Evolutionary conservation across 2,797 vertebrate genomes (phyloP).

Genomic region (Epinephelus awoara): DNA sequence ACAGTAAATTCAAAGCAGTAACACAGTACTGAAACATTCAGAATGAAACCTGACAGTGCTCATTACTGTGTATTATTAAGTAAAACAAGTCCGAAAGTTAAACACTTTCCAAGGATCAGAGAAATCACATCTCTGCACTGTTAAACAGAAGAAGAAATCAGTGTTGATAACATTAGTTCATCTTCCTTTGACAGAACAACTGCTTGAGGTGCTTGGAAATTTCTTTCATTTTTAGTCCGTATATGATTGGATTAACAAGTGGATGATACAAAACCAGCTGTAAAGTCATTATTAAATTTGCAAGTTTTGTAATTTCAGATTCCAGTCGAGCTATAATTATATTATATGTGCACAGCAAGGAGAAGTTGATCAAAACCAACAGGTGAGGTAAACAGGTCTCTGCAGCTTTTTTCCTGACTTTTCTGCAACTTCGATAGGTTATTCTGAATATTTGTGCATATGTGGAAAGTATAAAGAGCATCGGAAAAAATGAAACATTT

Average conservation of each 20-base stretch:
- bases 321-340: neutral
- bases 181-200: neutral
- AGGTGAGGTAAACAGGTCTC: conserved; percentile 65
- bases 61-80: too few species aligned
- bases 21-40: too few species aligned
- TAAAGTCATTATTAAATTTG: conserved; percentile 33
- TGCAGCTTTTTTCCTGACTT: conserved; percentile 45
- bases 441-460: conserved; percentile 51
- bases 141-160: too few species aligned
- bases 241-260: conserved; percentile 19
- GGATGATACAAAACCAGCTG: conserved; percentile 41
- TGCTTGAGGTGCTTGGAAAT: conserved; percentile 23
- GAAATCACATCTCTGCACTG: too few species aligned
- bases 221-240: conserved; percentile 15
- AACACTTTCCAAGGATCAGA: too few species aligned
- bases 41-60: too few species aligned
- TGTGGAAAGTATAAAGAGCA: conserved; percentile 56
- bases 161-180: too few species aligned
- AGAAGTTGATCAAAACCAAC: conserved; percentile 47
- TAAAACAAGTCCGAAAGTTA: too few species aligned
- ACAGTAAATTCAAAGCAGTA: too few species aligned
- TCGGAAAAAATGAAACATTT: neutral
- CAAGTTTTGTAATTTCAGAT: conserved; percentile 24
- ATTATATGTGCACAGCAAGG: conserved; percentile 26
- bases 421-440: conserved; percentile 10